These are phyloP conservation scores for Apis dorsata DNA, from an alignment of 1,140 invertebrate genomes.

Conservation along the genomic window DNA sequence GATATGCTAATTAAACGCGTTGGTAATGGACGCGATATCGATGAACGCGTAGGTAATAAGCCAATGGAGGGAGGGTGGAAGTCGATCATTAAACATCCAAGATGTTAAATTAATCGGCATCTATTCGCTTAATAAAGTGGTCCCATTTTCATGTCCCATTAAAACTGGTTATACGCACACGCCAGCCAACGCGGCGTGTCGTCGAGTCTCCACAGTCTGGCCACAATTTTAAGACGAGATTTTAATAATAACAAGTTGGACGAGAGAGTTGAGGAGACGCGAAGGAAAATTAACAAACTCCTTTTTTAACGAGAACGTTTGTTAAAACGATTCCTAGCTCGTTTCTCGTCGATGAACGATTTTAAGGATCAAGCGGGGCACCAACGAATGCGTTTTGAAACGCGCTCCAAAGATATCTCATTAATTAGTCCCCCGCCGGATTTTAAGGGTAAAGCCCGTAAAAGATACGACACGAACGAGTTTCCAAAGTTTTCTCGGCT, in stretches of 20 bases:
- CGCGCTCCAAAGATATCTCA: neutral
- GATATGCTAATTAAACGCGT: neutral
- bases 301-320: too few species aligned
- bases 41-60: slow-evolving; percentile 19
- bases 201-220: neutral
- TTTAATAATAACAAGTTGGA: too few species aligned
- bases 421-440: neutral
- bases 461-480: slow-evolving; percentile 47
- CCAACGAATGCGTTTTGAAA: neutral
- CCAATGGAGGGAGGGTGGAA: slow-evolving; percentile 49
- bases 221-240: too few species aligned
- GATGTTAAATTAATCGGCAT: slow-evolving; percentile 72
- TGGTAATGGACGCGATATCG: slow-evolving; percentile 32
- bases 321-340: too few species aligned
- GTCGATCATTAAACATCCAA: slow-evolving; percentile 75
- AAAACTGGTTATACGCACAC: too few species aligned
- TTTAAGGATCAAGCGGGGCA: too few species aligned
- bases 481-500: slow-evolving; percentile 53
- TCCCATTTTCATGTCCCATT: slow-evolving; percentile 38
- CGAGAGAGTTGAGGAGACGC: too few species aligned
- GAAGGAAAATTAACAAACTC: too few species aligned
- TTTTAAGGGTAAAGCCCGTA: neutral
- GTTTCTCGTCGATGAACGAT: too few species aligned
- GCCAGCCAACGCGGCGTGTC: neutral
- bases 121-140: slow-evolving; percentile 73